Base-by-base conservation (phyloP, 2,888 invertebrate genomes). In the Hylaea fasciaria region DNA sequence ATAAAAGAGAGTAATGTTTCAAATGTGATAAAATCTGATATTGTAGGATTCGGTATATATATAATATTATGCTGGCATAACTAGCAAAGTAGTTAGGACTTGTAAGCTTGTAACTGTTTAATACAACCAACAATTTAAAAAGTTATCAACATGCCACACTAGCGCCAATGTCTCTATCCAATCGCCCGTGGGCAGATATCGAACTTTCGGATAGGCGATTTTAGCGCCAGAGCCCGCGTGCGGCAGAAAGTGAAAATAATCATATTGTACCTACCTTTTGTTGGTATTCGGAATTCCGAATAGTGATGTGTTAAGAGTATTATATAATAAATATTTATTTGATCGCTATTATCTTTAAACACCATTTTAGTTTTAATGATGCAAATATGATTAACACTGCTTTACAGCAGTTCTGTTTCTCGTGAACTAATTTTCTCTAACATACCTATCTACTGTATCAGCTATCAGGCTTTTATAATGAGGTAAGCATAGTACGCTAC, bases 21-120 rank as follows among this genome's bases (percentile, higher is more conserved):
- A 39, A 17, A 48, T 37, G 54, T 53, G 32, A 16, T 11, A 11
- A 59, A 8, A 59, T 59, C 44, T 7, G 40, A 32, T 51, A 50
- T 39, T 49, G 12, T 39, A 39, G 13, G 35, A 14, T 32, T 35
- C 37, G n/a, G 1, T 37, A 10, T n/a, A 37, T 10, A n/a, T 37
- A 37, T 12, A 12, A 32, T 43, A 16, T 46, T 57, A 41, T 35
- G 46, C 29, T 17, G 39, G 14, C 39, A 11, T 22, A 28, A 28
- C 22, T 17, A 12, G 22, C 11, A 11, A 35, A 35, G 3, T 22
- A 22, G 22, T n/a, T n/a, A n/a, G n/a, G n/a, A n/a, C n/a, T n/a
- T n/a, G n/a, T n/a, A n/a, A n/a, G n/a, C n/a, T n/a, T n/a, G n/a
- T n/a, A n/a, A n/a, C n/a, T n/a, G n/a, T n/a, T n/a, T n/a, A n/a